phyloP scores from a whole-genome alignment of 2,113 vertebrate genomes.

The Leuciscus idus region DNA sequence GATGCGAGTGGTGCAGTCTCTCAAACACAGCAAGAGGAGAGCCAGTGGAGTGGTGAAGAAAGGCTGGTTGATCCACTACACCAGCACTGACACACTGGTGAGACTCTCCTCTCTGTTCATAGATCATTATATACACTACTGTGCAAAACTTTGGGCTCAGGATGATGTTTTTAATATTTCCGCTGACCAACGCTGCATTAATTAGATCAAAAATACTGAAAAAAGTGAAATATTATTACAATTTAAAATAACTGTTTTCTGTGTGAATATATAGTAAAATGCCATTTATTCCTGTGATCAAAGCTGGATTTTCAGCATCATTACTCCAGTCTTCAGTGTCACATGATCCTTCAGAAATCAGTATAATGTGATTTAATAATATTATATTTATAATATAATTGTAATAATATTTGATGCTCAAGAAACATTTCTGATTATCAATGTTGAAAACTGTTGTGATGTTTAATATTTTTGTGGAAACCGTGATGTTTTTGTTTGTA shows the following conservation, averaged over 20 bases:
- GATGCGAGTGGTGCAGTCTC: slow-evolving; percentile 77
- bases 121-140: too few relatives aligned
- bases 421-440: too few relatives aligned
- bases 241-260: background rate
- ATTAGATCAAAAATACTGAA: too few relatives aligned
- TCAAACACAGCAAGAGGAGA: slow-evolving; percentile 70
- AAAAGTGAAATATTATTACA: background rate
- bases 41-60: slow-evolving; percentile 66
- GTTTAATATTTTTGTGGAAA: too few relatives aligned
- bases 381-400: too few relatives aligned
- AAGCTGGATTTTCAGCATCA: background rate
- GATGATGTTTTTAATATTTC: too few relatives aligned
- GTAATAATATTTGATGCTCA: too few relatives aligned
- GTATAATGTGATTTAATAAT: too few relatives aligned
- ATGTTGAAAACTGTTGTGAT: too few relatives aligned
- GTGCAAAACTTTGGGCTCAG: too few relatives aligned
- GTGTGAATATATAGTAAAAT: background rate
- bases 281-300: background rate
- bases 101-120: background rate
- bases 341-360: background rate
- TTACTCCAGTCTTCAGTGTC: background rate
- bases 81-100: slow-evolving; percentile 72
- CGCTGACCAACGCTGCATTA: too few relatives aligned
- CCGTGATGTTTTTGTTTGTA: background rate
- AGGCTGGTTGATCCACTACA: slow-evolving; percentile 77